These are phyloP conservation scores for Amblyopsis hoosieri DNA, from an alignment of 2,797 vertebrate genomes.

Conservation along the genomic window DNA sequence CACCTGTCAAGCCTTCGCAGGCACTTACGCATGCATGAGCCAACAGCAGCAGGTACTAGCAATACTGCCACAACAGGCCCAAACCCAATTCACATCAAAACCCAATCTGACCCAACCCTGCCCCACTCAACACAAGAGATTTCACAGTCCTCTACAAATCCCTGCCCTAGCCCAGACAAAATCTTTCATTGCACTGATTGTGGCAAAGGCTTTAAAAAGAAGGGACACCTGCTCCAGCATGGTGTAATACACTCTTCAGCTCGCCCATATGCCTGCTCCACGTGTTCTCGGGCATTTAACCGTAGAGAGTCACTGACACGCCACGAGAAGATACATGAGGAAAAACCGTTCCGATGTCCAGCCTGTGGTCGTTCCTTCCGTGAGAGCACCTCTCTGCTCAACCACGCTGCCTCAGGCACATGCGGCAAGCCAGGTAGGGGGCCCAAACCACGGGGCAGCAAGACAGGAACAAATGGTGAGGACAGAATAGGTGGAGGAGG, in stretches of 20 bases:
- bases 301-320: constrained; percentile 94
- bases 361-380: constrained; percentile 88
- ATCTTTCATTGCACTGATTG: constrained; percentile 90
- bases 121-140: constrained; percentile 83
- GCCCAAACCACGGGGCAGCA: constrained; percentile 77
- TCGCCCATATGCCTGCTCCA: constrained; percentile 89
- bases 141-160: constrained; percentile 61
- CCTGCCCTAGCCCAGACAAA: constrained; percentile 84
- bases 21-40: constrained; percentile 92
- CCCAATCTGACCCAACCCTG: constrained; percentile 77
- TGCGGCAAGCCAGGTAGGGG: constrained; percentile 85
- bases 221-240: constrained; percentile 93
- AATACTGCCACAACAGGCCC: constrained; percentile 72
- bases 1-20: constrained; percentile 94
- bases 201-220: constrained; percentile 94
- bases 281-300: constrained; percentile 93
- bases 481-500: constrained; percentile 78
- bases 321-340: constrained; percentile 93
- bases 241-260: constrained; percentile 91
- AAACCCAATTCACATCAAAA: constrained; percentile 80
- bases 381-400: constrained; percentile 85
- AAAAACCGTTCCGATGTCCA: constrained; percentile 90
- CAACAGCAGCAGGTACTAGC: constrained; percentile 82
- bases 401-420: constrained; percentile 86
- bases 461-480: constrained; percentile 78